Evolutionary conservation across 2,113 vertebrate species (phyloP).

Genomic region (Oryzias curvinotus): DNA sequence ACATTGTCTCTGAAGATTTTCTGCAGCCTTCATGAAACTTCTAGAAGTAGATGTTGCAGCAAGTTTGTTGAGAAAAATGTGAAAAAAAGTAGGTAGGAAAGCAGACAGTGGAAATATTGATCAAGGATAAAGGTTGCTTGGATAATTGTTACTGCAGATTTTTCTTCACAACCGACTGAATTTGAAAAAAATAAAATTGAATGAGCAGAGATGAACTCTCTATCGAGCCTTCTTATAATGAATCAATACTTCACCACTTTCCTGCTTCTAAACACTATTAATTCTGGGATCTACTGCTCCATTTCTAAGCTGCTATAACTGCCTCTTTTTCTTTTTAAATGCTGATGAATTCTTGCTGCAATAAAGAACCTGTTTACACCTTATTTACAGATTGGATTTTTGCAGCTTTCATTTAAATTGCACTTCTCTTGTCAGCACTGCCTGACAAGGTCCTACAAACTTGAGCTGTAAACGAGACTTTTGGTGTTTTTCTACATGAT

Average conservation of each 20-base stretch:
- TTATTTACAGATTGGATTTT: constrained; percentile 27
- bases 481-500: constrained; percentile 26
- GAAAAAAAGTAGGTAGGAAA: background rate
- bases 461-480: constrained; percentile 33
- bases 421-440: constrained; percentile 21
- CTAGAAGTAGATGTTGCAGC: constrained; percentile 1
- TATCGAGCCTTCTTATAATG: constrained; percentile 37
- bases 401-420: constrained; percentile 30
- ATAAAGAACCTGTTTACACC: constrained; percentile 37
- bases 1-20: constrained; percentile 35
- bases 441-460: constrained; percentile 32
- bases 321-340: constrained; percentile 54
- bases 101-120: background rate
- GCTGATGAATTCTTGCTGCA: constrained; percentile 32
- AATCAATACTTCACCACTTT: constrained; percentile 28
- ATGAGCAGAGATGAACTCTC: constrained; percentile 28
- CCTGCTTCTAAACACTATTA: constrained; percentile 52
- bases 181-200: constrained; percentile 47
- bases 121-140: background rate
- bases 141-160: constrained; percentile 12
- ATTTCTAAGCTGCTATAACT: constrained; percentile 59
- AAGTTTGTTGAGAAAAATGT: constrained; percentile 1
- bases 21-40: constrained; percentile 10
- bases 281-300: constrained; percentile 73
- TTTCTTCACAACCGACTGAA: constrained; percentile 2